Base-by-base conservation (phyloP, 2,797 vertebrate species). In the Podarcis siculus region DNA sequence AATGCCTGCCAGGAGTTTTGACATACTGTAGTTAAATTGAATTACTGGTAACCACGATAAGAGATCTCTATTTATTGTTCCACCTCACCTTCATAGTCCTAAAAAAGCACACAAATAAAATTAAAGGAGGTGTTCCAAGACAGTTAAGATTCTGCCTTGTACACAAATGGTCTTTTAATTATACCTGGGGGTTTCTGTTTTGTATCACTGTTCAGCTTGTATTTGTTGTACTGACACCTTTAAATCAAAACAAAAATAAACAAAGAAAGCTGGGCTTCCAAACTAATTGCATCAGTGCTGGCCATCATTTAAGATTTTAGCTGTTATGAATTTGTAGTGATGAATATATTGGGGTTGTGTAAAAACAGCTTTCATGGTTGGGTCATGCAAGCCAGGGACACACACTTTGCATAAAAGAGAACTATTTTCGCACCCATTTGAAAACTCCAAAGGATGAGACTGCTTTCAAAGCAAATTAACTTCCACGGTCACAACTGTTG, bases 381-480 rank as follows among this genome's bases (percentile, higher is more conserved):
- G 21, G 66, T 30, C 21, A 39, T n/a, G 0, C 37, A 17, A 67
- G 42, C 8, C 5, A 23, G 5, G 7, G 3, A 42, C 10, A 15
- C n/a, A 27, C 3, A 30, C 13, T n/a, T 71, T 39, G 55, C 5
- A n/a, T 37, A 37, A 32, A 37, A 72, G 67, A 84, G 42, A 71
- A 39, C 23, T 66, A 7, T n/a, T 21, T 42, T 71, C 17, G 4
- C 27, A 3, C 49, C 55, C 32, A 35, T 42, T 82, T 86, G 30
- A 39, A 86, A 84, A 78, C 30, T 4, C 13, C 80, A 0, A 1
- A 61, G 10, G 55, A 67, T 91, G 89, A 91, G 71, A 87, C 66
- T 90, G 49, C 42, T 25, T 93, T 94, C 83, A 94, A 94, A 95
- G 0, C 8, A 87, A 92, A 88, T 81, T 80, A 78, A 75, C 64